Percentiles rank a stretch among this genome's conserved stretches.
phyloP scores from a whole-genome alignment of 2,113 vertebrate genomes.

The Poeciliopsis occidentalis region DNA sequence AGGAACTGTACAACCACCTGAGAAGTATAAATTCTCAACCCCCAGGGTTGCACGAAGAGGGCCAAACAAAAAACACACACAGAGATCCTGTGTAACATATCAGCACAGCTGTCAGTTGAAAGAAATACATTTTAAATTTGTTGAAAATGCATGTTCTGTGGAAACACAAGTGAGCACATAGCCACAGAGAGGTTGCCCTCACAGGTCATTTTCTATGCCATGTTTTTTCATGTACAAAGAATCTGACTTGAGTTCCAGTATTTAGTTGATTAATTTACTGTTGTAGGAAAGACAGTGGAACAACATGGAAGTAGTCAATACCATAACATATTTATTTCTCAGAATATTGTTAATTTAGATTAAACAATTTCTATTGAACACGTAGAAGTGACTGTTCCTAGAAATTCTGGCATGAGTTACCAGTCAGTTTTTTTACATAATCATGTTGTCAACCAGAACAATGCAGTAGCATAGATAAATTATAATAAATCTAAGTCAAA shows the following conservation, averaged over 20 bases:
- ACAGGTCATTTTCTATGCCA: conserved; percentile 60
- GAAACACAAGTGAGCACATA: conserved; percentile 13
- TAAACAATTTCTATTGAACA: not conserved
- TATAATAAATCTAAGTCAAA: conserved; percentile 27
- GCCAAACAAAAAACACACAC: conserved; percentile 35
- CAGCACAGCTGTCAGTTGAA: conserved; percentile 45
- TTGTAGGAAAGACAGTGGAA: not conserved
- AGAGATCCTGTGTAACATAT: conserved; percentile 34
- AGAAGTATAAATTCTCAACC: conserved; percentile 52
- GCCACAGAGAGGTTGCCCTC: conserved; percentile 34
- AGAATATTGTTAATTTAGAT: conserved; percentile 5
- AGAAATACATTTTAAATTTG: conserved; percentile 68
- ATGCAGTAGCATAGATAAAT: conserved; percentile 13
- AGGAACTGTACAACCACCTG: conserved; percentile 36
- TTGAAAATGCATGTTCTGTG: conserved; percentile 43
- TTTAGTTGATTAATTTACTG: not conserved
- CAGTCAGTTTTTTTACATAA: not conserved
- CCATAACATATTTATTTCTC: conserved; percentile 6
- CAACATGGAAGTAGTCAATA: not conserved
- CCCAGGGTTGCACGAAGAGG: conserved; percentile 2
- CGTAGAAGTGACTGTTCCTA: not conserved
- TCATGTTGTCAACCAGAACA: not conserved
- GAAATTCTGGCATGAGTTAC: not conserved
- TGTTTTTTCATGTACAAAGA: not conserved
- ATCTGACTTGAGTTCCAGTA: not conserved